phyloP scores from a whole-genome alignment of 2,113 vertebrate genomes.

The Mobula birostris region DNA sequence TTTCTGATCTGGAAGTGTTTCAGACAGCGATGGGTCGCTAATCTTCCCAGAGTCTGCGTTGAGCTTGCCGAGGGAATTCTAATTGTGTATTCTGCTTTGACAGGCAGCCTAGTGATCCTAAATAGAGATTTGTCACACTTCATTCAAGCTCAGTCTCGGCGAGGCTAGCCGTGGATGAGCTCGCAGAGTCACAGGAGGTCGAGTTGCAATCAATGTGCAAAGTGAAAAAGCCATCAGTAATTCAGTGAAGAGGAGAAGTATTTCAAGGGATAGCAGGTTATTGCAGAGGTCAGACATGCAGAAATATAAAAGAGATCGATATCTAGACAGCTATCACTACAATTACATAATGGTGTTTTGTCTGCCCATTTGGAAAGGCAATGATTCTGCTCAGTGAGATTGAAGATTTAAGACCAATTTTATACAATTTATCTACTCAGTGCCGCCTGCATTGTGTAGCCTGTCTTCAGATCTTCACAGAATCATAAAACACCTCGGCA shows the following conservation, averaged over 20 bases:
- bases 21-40: slow-evolving; percentile 49
- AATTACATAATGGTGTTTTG: neutral
- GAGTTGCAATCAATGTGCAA: slow-evolving; percentile 45
- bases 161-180: slow-evolving; percentile 57
- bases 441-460: too few relatives aligned
- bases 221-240: slow-evolving; percentile 47
- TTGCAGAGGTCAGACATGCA: neutral
- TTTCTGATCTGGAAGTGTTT: slow-evolving; percentile 57
- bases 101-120: slow-evolving; percentile 59
- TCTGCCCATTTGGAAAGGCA: neutral
- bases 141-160: slow-evolving; percentile 68
- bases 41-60: slow-evolving; percentile 52
- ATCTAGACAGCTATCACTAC: slow-evolving; percentile 24
- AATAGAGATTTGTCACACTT: slow-evolving; percentile 83
- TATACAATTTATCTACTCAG: neutral
- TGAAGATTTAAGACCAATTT: slow-evolving; percentile 23
- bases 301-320: slow-evolving; percentile 19
- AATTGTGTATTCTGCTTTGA: slow-evolving; percentile 66
- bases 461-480: too few relatives aligned
- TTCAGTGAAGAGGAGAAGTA: slow-evolving; percentile 50
- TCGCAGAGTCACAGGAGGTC: slow-evolving; percentile 57
- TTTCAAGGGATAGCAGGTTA: slow-evolving; percentile 47
- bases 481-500: too few relatives aligned
- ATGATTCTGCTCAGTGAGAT: neutral
- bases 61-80: slow-evolving; percentile 56